A percentile compares a stretch with the other conserved stretches of the same genome.
Evolutionary conservation across 1,140 invertebrate species (phyloP).

Genomic region (Rhyacophila brunnea): DNA sequence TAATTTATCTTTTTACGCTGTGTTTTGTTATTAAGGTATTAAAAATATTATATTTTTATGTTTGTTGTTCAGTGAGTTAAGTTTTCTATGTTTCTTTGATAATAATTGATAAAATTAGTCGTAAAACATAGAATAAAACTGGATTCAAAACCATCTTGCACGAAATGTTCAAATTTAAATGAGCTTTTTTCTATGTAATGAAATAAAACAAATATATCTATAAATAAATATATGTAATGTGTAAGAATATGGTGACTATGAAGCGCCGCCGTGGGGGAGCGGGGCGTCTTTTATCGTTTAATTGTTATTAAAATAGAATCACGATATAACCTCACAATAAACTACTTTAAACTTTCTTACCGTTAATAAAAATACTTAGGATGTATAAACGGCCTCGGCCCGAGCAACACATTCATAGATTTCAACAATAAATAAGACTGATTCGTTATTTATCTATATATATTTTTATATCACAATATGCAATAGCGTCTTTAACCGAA

Average conservation of each 20-base stretch:
- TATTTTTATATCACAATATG: constrained; percentile 36
- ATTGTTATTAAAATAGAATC: constrained; percentile 22
- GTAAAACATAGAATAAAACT: constrained; percentile 26
- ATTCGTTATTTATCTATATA: constrained; percentile 37
- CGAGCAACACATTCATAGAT: constrained; percentile 30
- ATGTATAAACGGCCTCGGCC: constrained; percentile 9
- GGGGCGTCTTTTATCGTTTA: constrained; percentile 30
- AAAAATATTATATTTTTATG: no score
- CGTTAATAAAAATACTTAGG: constrained; percentile 23
- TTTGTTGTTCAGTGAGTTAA: no score
- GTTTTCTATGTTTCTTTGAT: no score
- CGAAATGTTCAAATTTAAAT: constrained; percentile 37
- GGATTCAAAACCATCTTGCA: constrained; percentile 35
- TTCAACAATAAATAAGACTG: constrained; percentile 37
- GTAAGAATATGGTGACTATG: constrained; percentile 35
- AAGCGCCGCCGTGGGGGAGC: constrained; percentile 21
- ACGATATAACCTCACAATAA: constrained; percentile 31
- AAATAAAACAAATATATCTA: constrained; percentile 33
- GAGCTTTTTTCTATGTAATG: constrained; percentile 36
- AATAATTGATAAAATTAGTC: constrained; percentile 4
- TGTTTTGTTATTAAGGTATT: no score
- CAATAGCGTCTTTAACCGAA: constrained; percentile 23
- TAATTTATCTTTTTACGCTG: no score
- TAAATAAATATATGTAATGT: constrained; percentile 31
- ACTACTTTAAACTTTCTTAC: constrained; percentile 32